Conservation (phyloP, 2,888 invertebrate species). For the Tipula helvola region DNA sequence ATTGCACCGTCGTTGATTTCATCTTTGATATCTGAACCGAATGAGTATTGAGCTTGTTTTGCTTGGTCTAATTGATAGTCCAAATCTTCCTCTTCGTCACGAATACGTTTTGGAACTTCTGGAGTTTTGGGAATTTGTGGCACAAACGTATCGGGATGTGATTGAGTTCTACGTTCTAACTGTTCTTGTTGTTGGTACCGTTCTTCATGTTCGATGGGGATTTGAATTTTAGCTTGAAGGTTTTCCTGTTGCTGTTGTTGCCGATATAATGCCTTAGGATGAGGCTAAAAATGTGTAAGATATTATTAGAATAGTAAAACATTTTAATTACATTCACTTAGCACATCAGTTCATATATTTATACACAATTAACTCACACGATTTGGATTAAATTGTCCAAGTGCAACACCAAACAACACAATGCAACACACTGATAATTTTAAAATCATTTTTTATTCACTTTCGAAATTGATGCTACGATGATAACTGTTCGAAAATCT, state of each 20-base stretch:
- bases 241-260: neutral
- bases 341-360: neutral
- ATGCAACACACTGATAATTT: neutral
- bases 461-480: neutral
- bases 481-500: neutral
- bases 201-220: neutral
- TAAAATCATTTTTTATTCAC: neutral
- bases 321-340: neutral
- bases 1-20: slow-evolving; percentile 36
- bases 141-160: neutral
- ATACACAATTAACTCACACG: neutral
- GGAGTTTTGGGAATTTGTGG: neutral
- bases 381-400: neutral
- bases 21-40: slow-evolving; percentile 35
- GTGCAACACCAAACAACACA: neutral
- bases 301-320: neutral
- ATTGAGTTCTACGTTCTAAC: neutral
- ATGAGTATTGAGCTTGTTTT: slow-evolving; percentile 37
- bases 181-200: neutral
- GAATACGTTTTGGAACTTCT: neutral
- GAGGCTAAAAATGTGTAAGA: neutral
- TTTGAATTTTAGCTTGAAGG: neutral
- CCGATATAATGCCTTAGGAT: neutral
- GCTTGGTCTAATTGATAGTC: slow-evolving; percentile 27
- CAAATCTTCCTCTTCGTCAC: slow-evolving; percentile 15